Evolutionary conservation across 2,797 vertebrate genomes (phyloP), one percentile per base, ranked within the genome.

Genomic region (Hapalemur alaotrensis): DNA sequence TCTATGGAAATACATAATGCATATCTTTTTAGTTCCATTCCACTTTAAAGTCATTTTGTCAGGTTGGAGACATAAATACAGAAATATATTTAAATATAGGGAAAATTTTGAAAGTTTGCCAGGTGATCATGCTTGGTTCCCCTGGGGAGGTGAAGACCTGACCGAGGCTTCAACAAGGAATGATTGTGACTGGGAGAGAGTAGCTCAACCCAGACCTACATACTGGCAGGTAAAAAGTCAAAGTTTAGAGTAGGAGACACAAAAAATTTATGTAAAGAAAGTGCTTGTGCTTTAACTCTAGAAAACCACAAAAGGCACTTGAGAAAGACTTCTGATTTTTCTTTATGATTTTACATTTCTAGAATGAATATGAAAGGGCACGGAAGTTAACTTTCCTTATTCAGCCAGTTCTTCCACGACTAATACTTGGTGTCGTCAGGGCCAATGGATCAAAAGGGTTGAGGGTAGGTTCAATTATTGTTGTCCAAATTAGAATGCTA

Each of bases 271-370:
- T 80, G 28, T 67, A 61, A 70, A 93, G 73, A 78, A 95, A 80
- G 80, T 83, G 30, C 28, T 15, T 83, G 5, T n/a, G 20, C 75
- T 90, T 90, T 73, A 50, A 80, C 87, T 92, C 94, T 32, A 87
- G 72, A 20, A 96, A 96, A 61, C 50, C 22, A 84, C 94, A 59
- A 88, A 76, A 78, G 38, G 3, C 20, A 41, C 32, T 93, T 75
- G 65, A 50, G 15, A 80, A 72, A 81, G 50, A 75, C 35, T 54
- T 88, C 8, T 50, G 35, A 41, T 72, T 85, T 86, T 92, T 65
- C 30, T 48, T 8, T 85, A 81, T 59, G 41, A 72, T n/a, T 91
- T 97, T 61, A 84, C 43, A 35, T 87, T 97, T 95, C 35, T 73
- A 43, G 22, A 41, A 67, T 32, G 93, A 70, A 67, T 35, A 61